phyloP scores from a whole-genome alignment of 2,797 vertebrate species.

The Ctenopoma multispine region DNA sequence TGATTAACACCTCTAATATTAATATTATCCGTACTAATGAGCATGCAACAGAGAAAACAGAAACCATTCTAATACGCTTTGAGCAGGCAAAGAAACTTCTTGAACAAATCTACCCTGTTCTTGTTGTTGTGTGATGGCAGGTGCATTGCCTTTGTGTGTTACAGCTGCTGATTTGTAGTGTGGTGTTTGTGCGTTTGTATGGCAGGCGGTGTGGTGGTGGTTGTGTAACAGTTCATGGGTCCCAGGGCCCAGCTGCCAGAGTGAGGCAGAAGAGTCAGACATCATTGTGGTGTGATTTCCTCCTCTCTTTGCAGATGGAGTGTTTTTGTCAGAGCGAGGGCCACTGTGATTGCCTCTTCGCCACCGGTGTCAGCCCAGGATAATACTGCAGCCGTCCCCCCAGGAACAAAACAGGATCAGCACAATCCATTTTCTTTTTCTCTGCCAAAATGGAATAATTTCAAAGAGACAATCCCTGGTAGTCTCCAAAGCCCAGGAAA shows the following conservation, averaged over 20 bases:
- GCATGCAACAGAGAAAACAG: constrained; percentile 11
- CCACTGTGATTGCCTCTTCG: constrained; percentile 87
- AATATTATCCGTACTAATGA: background rate
- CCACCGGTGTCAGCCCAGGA: constrained; percentile 86
- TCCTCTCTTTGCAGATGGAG: constrained; percentile 84
- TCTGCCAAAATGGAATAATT: constrained; percentile 88
- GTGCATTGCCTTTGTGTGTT: constrained; percentile 78
- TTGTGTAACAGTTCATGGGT: constrained; percentile 69
- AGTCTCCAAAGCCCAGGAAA: constrained; percentile 68
- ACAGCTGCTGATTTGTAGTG: constrained; percentile 78
- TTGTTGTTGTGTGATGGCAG: constrained; percentile 68
- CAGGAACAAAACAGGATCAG: constrained; percentile 85
- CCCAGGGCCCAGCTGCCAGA: constrained; percentile 81
- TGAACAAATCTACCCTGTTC: constrained; percentile 39
- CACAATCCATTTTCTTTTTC: constrained; percentile 87
- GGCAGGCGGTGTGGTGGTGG: constrained; percentile 58
- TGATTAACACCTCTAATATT: background rate
- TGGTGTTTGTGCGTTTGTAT: constrained; percentile 72
- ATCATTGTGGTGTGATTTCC: constrained; percentile 88
- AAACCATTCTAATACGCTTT: constrained; percentile 10
- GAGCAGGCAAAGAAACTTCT: constrained; percentile 49
- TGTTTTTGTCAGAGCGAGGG: constrained; percentile 87
- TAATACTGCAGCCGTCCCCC: constrained; percentile 81
- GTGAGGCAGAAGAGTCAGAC: constrained; percentile 83
- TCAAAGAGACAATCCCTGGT: constrained; percentile 80